These are phyloP conservation scores for Hippocampus comes DNA, from an alignment of 2,113 vertebrate genomes.

Conservation along the genomic window DNA sequence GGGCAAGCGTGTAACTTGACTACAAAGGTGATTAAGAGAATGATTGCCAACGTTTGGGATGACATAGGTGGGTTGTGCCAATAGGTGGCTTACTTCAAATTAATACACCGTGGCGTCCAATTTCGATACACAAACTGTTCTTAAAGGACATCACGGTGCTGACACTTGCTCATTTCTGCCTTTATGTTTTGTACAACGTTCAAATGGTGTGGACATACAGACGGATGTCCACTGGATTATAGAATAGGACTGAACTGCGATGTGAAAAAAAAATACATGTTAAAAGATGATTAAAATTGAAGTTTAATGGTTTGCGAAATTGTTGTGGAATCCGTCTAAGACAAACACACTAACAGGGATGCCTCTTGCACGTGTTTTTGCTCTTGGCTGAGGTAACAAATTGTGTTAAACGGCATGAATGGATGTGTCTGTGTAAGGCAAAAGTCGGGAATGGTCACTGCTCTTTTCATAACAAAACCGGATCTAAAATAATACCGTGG, in stretches of 20 bases:
- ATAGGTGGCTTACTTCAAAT: neutral
- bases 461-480: neutral
- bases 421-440: neutral
- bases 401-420: neutral
- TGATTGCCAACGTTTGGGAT: constrained; percentile 54
- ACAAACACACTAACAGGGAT: neutral
- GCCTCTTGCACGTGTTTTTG: neutral
- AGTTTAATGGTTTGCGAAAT: neutral
- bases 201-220: too few species aligned
- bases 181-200: neutral
- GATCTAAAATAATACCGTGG: neutral
- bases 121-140: neutral
- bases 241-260: neutral
- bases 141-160: neutral
- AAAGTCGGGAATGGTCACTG: neutral
- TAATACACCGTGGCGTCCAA: neutral
- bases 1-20: constrained; percentile 77
- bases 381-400: neutral
- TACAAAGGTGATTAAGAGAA: constrained; percentile 81
- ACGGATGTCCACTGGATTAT: too few species aligned
- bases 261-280: too few species aligned
- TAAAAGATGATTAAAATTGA: neutral
- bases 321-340: neutral
- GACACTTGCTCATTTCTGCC: neutral
- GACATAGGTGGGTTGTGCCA: neutral